Base-by-base conservation (phyloP, 1,140 invertebrate species). In the Diorhabda elongata region DNA sequence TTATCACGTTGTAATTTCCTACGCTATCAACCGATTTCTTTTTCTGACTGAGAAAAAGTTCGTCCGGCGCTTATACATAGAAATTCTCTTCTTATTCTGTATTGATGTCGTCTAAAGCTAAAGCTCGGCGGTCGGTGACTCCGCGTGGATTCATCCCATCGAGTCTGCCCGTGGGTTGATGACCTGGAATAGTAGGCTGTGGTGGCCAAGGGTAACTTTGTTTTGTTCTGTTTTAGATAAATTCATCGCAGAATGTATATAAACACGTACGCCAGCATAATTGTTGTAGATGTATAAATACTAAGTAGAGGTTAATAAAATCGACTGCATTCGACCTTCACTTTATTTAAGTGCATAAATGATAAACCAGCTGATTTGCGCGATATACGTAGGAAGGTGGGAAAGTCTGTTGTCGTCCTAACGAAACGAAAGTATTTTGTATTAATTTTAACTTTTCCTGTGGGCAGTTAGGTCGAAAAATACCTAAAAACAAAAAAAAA, bases 161-260 rank as follows among this genome's bases (percentile, higher is more conserved):
- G 57, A 63, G 60, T 62, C n/a, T 56, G 56, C 43, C 47, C 58
- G 64, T 59, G 72, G 44, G 72, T 74, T 74, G 72, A 71, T 71
- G 72, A 74, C 72, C 72, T 74, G 67, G 71, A 72, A 68, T 69
- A 69, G 71, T 68, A 69, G 68, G 71, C 58, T 63, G 64, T 70
- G 64, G n/a, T 71, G 69, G 67, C 69, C 69, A 73, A 71, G 69
- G 69, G 69, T 73, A 73, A 70, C 61, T 67, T 58, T 44, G 63
- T 61, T 68, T 43, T 57, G 66, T 68, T 71, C 67, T 68, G 66
- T 66, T 65, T 61, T 11, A 7, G 58, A 60, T 42, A n/a, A 52
- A 52, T 52, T n/a, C 47, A 52, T 52, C 47, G 47, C 47, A 52
- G 47, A 52, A 52, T 52, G 47, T n/a, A n/a, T 52, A n/a, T 52